phyloP scores from a whole-genome alignment of 2,888 invertebrate genomes.

The Lasioglossum leucozonium region DNA sequence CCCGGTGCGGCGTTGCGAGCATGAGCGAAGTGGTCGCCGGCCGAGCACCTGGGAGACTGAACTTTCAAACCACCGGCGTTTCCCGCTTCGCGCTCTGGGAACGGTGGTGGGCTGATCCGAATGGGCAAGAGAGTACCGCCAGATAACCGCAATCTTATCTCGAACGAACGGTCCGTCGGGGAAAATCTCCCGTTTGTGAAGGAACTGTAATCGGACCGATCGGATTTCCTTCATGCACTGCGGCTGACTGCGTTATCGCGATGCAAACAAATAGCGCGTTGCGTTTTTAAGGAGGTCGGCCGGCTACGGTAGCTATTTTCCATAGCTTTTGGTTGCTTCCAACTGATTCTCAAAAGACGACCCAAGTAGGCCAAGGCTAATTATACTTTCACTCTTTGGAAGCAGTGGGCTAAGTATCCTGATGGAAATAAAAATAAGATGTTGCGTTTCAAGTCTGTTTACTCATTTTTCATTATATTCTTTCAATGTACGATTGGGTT shows the following conservation, averaged over 20 bases:
- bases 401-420: no score
- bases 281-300: not conserved
- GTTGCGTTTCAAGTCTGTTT: not conserved
- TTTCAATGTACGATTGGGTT: not conserved
- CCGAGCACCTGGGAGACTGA: slow-evolving; percentile 62
- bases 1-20: not conserved
- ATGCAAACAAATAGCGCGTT: not conserved
- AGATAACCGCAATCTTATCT: slow-evolving; percentile 62
- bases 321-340: not conserved
- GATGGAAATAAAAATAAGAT: no score
- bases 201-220: not conserved
- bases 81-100: slow-evolving; percentile 34
- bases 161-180: not conserved
- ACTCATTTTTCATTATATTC: not conserved
- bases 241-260: not conserved
- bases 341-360: not conserved
- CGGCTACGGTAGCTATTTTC: not conserved
- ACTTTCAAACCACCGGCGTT: slow-evolving; percentile 53
- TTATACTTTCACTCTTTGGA: no score
- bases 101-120: slow-evolving; percentile 19
- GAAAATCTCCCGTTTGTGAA: not conserved
- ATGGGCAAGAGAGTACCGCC: not conserved
- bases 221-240: not conserved
- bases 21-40: slow-evolving; percentile 39
- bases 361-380: no score